A percentile compares a stretch with the other conserved stretches of the same genome.
phyloP scores from a whole-genome alignment of 1,140 invertebrate genomes.

The Tachypleus tridentatus region DNA sequence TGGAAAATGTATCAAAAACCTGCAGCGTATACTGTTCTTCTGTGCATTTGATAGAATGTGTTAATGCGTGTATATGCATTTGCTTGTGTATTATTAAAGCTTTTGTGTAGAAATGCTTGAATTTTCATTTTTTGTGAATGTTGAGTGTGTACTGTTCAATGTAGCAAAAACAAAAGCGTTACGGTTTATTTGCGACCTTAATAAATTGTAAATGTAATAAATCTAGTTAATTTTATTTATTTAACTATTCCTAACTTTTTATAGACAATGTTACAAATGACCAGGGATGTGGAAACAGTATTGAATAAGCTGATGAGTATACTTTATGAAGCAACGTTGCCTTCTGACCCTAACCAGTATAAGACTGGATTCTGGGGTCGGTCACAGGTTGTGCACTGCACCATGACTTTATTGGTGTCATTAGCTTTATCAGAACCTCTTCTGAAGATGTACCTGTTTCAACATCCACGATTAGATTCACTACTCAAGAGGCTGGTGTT shows the following conservation, averaged over 20 bases:
- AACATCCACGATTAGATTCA: conserved; percentile 47
- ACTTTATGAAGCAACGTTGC: conserved; percentile 62
- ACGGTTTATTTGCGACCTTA: too few species aligned
- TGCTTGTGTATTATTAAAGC: too few species aligned
- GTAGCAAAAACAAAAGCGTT: too few species aligned
- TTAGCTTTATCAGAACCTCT: conserved; percentile 62
- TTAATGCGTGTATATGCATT: too few species aligned
- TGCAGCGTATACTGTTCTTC: too few species aligned
- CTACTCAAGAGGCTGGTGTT: conserved; percentile 64
- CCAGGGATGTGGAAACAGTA: conserved; percentile 60
- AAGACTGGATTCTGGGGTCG: conserved; percentile 78
- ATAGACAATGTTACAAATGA: conserved; percentile 59
- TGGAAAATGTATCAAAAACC: too few species aligned
- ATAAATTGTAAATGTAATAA: conserved; percentile 20
- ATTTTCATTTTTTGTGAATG: too few species aligned
- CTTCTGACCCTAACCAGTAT: conserved; percentile 62
- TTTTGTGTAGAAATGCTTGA: too few species aligned
- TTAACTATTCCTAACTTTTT: too few species aligned
- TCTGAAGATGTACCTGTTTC: conserved; percentile 51
- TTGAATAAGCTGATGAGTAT: conserved; percentile 72
- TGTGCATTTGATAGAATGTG: too few species aligned
- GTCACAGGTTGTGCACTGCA: conserved; percentile 65
- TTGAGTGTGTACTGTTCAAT: too few species aligned
- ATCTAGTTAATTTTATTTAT: too few species aligned
- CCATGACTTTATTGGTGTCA: conserved; percentile 65